Evolutionary conservation across 2,113 vertebrate genomes (phyloP).

Genomic region (Otis tarda): DNA sequence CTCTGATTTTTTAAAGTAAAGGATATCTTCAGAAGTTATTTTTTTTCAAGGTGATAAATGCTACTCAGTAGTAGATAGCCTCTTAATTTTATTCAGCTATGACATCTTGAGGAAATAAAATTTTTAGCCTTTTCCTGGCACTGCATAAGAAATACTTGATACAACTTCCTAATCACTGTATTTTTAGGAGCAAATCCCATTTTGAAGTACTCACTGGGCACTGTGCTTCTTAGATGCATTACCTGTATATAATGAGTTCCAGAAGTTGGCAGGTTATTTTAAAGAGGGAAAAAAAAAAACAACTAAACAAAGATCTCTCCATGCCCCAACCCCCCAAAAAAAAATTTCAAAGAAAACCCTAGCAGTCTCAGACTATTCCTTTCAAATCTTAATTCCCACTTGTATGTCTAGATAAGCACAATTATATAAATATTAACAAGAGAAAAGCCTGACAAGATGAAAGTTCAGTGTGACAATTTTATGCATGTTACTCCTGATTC

Average conservation of each 20-base stretch:
- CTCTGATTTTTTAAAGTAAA: neutral
- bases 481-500: neutral
- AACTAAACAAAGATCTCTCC: neutral
- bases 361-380: neutral
- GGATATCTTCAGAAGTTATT: neutral
- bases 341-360: neutral
- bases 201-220: neutral
- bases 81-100: neutral
- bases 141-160: neutral
- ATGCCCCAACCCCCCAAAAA: accelerated
- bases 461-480: neutral
- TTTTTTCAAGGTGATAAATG: neutral
- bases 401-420: neutral
- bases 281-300: neutral
- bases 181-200: neutral
- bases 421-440: neutral
- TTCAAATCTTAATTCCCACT: neutral
- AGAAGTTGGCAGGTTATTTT: neutral
- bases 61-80: neutral
- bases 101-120: neutral
- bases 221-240: neutral
- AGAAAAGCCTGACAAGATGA: neutral
- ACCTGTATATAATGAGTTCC: neutral
- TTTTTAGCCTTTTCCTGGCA: neutral
- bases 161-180: neutral